These are phyloP conservation scores for Pogonocherus hispidulus DNA, from an alignment of 2,888 invertebrate species.

Conservation along the genomic window DNA sequence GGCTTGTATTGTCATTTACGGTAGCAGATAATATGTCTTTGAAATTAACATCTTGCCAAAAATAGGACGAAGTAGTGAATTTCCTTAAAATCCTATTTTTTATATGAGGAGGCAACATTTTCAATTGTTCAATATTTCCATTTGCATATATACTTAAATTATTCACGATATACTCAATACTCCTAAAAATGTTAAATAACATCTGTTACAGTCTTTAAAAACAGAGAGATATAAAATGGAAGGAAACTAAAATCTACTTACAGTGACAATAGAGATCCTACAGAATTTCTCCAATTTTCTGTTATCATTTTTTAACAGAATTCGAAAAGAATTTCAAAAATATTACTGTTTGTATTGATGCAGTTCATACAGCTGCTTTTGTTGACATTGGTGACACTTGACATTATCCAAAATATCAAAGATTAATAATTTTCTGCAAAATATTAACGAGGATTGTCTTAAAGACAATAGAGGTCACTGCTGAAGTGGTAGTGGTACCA, in stretches of 20 bases:
- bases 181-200: constrained; percentile 38
- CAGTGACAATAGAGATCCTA: constrained; percentile 15
- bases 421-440: no score
- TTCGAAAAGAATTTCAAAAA: not conserved
- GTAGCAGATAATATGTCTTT: constrained; percentile 55
- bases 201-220: not conserved
- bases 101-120: constrained; percentile 55
- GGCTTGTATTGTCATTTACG: constrained; percentile 56
- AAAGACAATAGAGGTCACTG: no score
- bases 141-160: constrained; percentile 49
- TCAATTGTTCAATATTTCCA: constrained; percentile 46
- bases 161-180: constrained; percentile 52
- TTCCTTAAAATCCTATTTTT: constrained; percentile 60
- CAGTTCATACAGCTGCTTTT: not conserved
- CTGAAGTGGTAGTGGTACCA: no score
- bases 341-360: not conserved
- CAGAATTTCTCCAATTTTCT: constrained; percentile 13
- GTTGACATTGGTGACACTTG: not conserved
- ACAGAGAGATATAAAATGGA: not conserved
- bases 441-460: no score
- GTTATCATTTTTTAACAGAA: not conserved
- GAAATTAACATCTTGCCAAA: constrained; percentile 54
- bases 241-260: not conserved
- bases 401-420: no score
- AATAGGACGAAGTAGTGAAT: constrained; percentile 53